phyloP scores from a whole-genome alignment of 2,113 vertebrate genomes.

The Crotalus tigris region DNA sequence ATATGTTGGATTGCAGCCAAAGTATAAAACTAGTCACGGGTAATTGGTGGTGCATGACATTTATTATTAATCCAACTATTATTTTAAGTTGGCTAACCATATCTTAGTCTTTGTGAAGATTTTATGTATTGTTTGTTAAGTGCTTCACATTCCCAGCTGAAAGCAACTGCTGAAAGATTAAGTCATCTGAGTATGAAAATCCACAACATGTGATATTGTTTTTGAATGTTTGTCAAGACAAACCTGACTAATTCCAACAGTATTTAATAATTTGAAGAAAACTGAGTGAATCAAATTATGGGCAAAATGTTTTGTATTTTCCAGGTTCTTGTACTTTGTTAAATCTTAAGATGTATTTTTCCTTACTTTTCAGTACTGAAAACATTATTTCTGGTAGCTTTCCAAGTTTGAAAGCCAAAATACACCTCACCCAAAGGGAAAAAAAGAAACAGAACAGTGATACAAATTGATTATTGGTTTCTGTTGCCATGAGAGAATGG shows the following conservation, averaged over 20 bases:
- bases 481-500: not conserved
- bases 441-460: slow-evolving; percentile 8
- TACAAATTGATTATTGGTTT: not conserved
- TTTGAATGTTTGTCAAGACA: not conserved
- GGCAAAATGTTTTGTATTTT: slow-evolving; percentile 30
- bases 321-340: not conserved
- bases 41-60: not conserved
- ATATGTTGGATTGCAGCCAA: not conserved
- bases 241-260: not conserved
- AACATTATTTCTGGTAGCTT: slow-evolving; percentile 5
- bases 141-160: not conserved
- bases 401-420: slow-evolving; percentile 4
- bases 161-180: not conserved
- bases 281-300: slow-evolving; percentile 9
- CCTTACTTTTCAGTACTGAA: not conserved
- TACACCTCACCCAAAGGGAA: not conserved
- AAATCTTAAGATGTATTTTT: slow-evolving; percentile 2
- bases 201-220: slow-evolving; percentile 2
- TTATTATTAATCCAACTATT: not conserved
- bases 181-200: not conserved
- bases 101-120: not conserved
- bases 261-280: slow-evolving; percentile 8
- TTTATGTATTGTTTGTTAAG: not conserved
- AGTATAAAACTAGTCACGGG: not conserved
- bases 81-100: not conserved